Conservation (phyloP, 2,797 vertebrate species). For the Hippocampus kuda region DNA sequence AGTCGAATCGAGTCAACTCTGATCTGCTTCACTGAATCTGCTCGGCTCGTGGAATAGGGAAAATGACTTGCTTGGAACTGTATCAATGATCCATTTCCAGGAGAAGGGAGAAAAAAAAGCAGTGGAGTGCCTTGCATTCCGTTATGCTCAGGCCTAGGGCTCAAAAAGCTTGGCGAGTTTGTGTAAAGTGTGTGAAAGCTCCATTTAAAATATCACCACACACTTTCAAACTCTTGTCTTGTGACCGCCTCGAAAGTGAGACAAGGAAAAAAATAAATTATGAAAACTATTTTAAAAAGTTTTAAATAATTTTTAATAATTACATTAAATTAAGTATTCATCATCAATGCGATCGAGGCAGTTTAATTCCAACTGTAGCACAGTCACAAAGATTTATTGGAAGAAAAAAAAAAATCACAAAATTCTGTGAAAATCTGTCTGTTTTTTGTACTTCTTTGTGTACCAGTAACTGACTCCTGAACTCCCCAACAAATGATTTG, state of each 20-base stretch:
- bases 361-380: background rate
- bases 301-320: too few species aligned
- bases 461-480: too few species aligned
- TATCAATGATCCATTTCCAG: constrained; percentile 21
- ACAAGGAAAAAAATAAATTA: constrained; percentile 1
- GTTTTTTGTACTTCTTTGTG: too few species aligned
- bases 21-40: constrained; percentile 50
- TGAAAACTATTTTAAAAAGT: too few species aligned
- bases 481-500: too few species aligned
- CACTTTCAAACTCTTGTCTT: constrained; percentile 2
- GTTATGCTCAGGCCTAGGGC: background rate
- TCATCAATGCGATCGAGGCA: background rate
- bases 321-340: too few species aligned
- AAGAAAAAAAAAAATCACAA: background rate
- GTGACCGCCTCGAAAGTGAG: constrained; percentile 14
- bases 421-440: too few species aligned
- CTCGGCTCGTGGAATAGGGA: constrained; percentile 15
- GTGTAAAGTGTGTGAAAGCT: constrained; percentile 14
- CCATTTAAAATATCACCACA: constrained; percentile 11
- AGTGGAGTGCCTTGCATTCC: background rate
- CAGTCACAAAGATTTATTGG: background rate
- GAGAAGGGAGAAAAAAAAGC: background rate
- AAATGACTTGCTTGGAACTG: constrained; percentile 20
- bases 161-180: constrained; percentile 7
- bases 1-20: constrained; percentile 46